Conservation (phyloP, 1,140 invertebrate species). For the Dicyema japonicum region DNA sequence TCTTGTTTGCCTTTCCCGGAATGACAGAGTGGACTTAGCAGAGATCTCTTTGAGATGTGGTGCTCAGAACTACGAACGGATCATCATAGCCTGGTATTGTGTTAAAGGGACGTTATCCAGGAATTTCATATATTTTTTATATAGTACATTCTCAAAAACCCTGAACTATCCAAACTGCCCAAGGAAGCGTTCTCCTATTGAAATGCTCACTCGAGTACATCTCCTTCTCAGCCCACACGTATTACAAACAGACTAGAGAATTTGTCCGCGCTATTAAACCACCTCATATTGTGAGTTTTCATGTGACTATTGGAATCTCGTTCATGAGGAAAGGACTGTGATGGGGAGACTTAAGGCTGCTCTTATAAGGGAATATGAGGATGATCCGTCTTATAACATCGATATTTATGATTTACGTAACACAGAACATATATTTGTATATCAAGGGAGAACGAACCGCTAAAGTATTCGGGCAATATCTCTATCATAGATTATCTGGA, state of each 20-base stretch:
- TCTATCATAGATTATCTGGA: conserved; percentile 42
- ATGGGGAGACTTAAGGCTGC: conserved; percentile 78
- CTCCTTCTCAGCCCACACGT: conserved; percentile 91
- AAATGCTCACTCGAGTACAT: conserved; percentile 85
- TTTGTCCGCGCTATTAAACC: conserved; percentile 72
- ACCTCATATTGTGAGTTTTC: conserved; percentile 43
- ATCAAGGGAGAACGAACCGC: conserved; percentile 88
- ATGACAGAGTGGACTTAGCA: conserved; percentile 91
- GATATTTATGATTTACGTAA: conserved; percentile 77
- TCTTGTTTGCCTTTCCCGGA: conserved; percentile 90
- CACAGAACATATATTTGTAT: conserved; percentile 59
- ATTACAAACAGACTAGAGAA: conserved; percentile 89
- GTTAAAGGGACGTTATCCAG: conserved; percentile 90
- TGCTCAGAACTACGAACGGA: conserved; percentile 83
- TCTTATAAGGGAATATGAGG: conserved; percentile 63
- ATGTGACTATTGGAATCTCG: conserved; percentile 28
- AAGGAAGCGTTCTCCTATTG: too few relatives aligned
- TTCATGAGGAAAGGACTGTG: conserved; percentile 92
- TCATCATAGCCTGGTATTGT: conserved; percentile 91
- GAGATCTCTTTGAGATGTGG: conserved; percentile 92
- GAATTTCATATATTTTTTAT: too few relatives aligned
- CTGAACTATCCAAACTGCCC: too few relatives aligned
- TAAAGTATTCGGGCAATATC: conserved; percentile 69
- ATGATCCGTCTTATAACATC: conserved; percentile 43
- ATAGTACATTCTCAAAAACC: too few relatives aligned